A percentile compares a stretch with the other conserved stretches of the same genome.
Conservation (phyloP, 1,140 invertebrate species). For the Danaus plexippus region DNA sequence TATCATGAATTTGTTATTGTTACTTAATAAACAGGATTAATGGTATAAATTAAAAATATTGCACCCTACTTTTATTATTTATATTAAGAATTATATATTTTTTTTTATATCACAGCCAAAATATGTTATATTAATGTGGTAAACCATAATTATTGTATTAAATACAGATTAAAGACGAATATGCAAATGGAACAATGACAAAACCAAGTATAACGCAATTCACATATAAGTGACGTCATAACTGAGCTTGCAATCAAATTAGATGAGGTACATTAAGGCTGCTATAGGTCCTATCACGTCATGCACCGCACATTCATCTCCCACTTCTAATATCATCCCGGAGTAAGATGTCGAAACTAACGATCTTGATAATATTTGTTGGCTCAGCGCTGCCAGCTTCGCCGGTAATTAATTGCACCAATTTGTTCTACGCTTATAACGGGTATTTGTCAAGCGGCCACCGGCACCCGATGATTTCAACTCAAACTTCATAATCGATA, state of each 20-base stretch:
- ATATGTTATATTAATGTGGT: too few relatives aligned
- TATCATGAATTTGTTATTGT: slow-evolving; percentile 35
- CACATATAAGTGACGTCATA: neutral
- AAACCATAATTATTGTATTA: too few relatives aligned
- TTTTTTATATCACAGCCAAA: too few relatives aligned
- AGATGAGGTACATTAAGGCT: slow-evolving; percentile 10
- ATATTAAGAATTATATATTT: too few relatives aligned
- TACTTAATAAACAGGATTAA: too few relatives aligned
- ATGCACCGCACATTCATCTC: slow-evolving; percentile 41
- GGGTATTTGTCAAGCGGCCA: slow-evolving; percentile 65
- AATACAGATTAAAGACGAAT: too few relatives aligned
- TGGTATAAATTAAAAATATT: too few relatives aligned
- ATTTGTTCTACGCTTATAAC: slow-evolving; percentile 69
- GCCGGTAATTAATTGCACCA: slow-evolving; percentile 66
- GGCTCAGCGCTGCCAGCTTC: slow-evolving; percentile 55
- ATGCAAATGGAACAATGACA: slow-evolving; percentile 1
- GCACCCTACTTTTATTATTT: too few relatives aligned
- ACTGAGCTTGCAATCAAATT: slow-evolving; percentile 17
- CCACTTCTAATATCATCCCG: slow-evolving; percentile 45
- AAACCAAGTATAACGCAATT: slow-evolving; percentile 1
- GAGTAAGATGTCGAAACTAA: slow-evolving; percentile 67
- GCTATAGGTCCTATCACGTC: slow-evolving; percentile 12
- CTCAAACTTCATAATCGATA: slow-evolving; percentile 67
- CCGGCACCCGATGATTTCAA: slow-evolving; percentile 58
- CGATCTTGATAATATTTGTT: slow-evolving; percentile 71